phyloP scores from a whole-genome alignment of 1,140 invertebrate genomes.

The Drosophila suzukii region DNA sequence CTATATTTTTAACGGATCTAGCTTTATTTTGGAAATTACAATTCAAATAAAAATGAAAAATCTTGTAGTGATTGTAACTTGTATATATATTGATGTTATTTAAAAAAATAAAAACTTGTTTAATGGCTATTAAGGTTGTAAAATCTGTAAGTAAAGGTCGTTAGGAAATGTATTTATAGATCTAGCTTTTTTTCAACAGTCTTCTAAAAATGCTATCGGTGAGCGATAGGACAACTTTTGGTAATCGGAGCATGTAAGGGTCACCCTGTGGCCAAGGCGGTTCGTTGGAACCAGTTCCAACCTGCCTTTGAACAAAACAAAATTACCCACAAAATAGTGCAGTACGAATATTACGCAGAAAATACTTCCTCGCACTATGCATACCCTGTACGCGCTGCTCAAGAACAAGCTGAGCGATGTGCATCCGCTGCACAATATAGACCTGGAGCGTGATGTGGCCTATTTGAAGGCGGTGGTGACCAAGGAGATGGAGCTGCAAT shows the following conservation, averaged over 20 bases:
- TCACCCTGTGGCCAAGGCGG: background rate
- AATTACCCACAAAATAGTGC: background rate
- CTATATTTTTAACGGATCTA: background rate
- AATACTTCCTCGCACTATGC: constrained; percentile 31
- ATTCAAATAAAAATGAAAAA: background rate
- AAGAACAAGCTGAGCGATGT: constrained; percentile 75
- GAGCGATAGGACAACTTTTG: background rate
- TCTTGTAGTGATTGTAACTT: too few species aligned
- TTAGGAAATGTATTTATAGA: background rate
- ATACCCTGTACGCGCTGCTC: constrained; percentile 70
- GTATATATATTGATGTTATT: background rate
- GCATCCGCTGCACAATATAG: constrained; percentile 69
- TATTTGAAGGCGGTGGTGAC: constrained; percentile 68
- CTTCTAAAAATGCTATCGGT: background rate
- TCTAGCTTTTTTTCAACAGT: background rate
- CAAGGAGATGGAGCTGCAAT: constrained; percentile 66
- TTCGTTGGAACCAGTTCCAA: constrained; percentile 21
- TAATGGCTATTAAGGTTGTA: too few species aligned
- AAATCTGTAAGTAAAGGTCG: too few species aligned
- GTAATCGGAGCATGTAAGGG: background rate
- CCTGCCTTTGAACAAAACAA: constrained; percentile 18
- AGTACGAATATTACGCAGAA: constrained; percentile 7
- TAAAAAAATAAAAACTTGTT: background rate
- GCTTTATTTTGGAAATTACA: background rate
- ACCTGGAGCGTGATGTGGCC: constrained; percentile 64